phyloP scores from a whole-genome alignment of 2,797 vertebrate species.

The Margarornis squamiger region DNA sequence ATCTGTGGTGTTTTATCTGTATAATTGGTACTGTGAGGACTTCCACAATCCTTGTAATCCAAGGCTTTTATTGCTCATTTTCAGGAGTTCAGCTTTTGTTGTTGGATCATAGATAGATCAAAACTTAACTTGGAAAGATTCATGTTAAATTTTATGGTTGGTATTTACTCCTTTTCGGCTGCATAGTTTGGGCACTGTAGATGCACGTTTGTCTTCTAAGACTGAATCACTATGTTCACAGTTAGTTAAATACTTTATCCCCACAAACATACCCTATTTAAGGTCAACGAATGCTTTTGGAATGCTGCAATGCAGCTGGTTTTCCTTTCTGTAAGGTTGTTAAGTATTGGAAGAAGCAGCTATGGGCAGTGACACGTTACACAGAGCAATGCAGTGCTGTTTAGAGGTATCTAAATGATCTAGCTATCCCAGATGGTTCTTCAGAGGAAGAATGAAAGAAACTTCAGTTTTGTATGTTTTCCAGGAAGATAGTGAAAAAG shows the following conservation, averaged over 20 bases:
- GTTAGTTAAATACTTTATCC: background rate
- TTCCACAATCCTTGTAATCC: background rate
- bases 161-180: background rate
- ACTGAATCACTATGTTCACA: background rate
- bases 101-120: background rate
- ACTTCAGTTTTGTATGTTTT: background rate
- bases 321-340: background rate
- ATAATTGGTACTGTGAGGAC: background rate
- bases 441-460: background rate
- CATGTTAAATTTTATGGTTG: background rate
- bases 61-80: background rate
- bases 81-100: background rate
- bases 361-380: background rate
- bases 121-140: background rate
- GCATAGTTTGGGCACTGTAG: background rate
- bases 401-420: background rate
- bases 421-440: background rate
- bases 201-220: background rate
- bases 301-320: background rate
- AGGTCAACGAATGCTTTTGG: background rate
- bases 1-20: background rate
- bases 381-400: background rate
- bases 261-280: background rate
- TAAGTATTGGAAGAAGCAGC: background rate
- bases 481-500: background rate